A percentile compares a stretch with the other conserved stretches of the same genome.
Conservation (phyloP, 1,140 invertebrate species). For the Polyergus mexicanus region DNA sequence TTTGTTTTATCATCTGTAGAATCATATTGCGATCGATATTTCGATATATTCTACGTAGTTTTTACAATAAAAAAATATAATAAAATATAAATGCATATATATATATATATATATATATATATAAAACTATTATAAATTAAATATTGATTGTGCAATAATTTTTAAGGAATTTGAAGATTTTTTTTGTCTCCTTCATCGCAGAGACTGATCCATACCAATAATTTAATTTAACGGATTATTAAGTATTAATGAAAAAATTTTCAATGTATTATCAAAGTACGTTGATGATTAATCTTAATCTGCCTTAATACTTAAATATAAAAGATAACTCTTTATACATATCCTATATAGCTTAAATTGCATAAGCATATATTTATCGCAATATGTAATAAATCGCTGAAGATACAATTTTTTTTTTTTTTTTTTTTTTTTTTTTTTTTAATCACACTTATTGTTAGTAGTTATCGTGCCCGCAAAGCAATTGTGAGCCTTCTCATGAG, state of each 20-base stretch:
- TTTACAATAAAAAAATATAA: background rate
- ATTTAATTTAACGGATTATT: background rate
- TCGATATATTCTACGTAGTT: background rate
- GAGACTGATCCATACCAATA: background rate
- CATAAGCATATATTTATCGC: background rate
- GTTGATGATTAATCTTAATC: background rate
- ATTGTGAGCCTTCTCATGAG: conserved; percentile 9
- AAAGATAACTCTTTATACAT: conserved; percentile 6
- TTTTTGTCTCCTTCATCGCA: background rate
- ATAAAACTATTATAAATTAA: conserved; percentile 4
- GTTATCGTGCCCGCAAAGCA: background rate
- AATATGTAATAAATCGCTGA: background rate
- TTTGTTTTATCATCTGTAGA: background rate
- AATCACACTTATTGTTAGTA: background rate
- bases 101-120: background rate
- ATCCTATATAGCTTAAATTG: background rate
- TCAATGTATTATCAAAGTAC: background rate
- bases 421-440: conserved; percentile 14
- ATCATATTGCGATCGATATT: background rate
- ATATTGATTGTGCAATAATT: background rate
- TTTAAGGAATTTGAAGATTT: background rate
- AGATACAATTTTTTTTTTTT: conserved; percentile 6
- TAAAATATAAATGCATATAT: background rate
- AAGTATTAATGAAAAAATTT: background rate
- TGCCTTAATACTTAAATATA: background rate